Conservation (phyloP, 2,797 vertebrate genomes). For the Geotrypetes seraphini region DNA sequence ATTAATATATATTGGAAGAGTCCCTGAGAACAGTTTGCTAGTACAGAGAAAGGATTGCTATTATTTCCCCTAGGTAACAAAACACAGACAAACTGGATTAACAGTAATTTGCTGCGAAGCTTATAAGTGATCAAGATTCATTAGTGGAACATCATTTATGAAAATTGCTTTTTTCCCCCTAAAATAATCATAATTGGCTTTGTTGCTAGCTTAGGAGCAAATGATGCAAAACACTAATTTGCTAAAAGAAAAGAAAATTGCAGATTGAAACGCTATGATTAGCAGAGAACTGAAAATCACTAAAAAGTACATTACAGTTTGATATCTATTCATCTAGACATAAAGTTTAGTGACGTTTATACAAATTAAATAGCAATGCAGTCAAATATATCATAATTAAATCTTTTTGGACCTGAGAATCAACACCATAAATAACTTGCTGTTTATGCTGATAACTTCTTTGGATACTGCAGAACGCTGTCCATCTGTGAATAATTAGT, state of each 20-base stretch:
- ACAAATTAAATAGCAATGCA: no score
- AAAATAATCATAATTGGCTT: conserved; percentile 38
- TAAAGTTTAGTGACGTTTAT: no score
- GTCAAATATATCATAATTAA: no score
- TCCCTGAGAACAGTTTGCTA: conserved; percentile 61
- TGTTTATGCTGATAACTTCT: no score
- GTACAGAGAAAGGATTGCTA: conserved; percentile 64
- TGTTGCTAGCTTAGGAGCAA: not conserved
- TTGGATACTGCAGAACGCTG: no score
- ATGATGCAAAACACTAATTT: not conserved
- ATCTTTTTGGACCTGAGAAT: no score
- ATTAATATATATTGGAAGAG: conserved; percentile 94
- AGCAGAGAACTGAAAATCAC: not conserved
- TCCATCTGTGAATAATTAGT: no score
- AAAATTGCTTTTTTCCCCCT: conserved; percentile 63
- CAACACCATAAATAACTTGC: no score
- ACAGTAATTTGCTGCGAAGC: conserved; percentile 89
- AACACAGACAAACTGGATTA: conserved; percentile 89
- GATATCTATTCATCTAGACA: no score
- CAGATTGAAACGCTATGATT: not conserved
- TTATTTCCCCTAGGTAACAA: conserved; percentile 96
- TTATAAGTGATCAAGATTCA: conserved; percentile 83
- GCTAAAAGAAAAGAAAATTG: not conserved
- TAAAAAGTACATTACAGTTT: no score
- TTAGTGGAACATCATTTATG: conserved; percentile 76